These are phyloP conservation scores for Osmoderma eremita DNA, from an alignment of 2,888 invertebrate species.

Conservation along the genomic window DNA sequence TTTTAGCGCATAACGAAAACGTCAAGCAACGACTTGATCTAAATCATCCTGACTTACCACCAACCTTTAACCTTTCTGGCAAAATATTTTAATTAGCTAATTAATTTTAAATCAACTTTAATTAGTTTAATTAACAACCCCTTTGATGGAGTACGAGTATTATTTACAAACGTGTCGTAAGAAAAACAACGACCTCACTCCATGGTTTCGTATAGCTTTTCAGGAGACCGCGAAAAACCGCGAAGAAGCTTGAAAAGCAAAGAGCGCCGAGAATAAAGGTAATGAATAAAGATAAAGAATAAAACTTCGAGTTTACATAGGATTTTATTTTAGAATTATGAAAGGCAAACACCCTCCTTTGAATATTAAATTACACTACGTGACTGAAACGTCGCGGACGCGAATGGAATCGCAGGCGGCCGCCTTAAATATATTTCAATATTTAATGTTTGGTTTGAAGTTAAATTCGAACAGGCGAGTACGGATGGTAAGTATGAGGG, in stretches of 20 bases:
- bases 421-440: slow-evolving; percentile 36
- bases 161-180: neutral
- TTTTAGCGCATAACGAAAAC: too few species aligned
- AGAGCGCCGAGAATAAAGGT: slow-evolving; percentile 24
- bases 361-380: slow-evolving; percentile 34
- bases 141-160: neutral
- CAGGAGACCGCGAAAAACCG: slow-evolving; percentile 9
- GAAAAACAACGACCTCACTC: neutral
- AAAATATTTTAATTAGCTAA: slow-evolving; percentile 14
- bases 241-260: slow-evolving; percentile 22
- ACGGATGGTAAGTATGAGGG: neutral
- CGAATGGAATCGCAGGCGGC: neutral
- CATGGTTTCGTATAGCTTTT: slow-evolving; percentile 4
- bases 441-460: slow-evolving; percentile 38
- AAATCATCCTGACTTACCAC: neutral
- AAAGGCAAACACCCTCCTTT: slow-evolving; percentile 28
- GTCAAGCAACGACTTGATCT: too few species aligned
- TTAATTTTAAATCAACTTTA: slow-evolving; percentile 15
- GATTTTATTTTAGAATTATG: slow-evolving; percentile 35
- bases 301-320: slow-evolving; percentile 25
- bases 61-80: slow-evolving; percentile 5
- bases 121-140: slow-evolving; percentile 17
- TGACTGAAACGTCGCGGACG: slow-evolving; percentile 14
- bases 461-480: slow-evolving; percentile 19
- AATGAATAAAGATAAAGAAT: slow-evolving; percentile 36